Evolutionary conservation across 2,113 vertebrate genomes (phyloP), one percentile per base, ranked within the genome.

Genomic region (Sminthopsis crassicaudata): DNA sequence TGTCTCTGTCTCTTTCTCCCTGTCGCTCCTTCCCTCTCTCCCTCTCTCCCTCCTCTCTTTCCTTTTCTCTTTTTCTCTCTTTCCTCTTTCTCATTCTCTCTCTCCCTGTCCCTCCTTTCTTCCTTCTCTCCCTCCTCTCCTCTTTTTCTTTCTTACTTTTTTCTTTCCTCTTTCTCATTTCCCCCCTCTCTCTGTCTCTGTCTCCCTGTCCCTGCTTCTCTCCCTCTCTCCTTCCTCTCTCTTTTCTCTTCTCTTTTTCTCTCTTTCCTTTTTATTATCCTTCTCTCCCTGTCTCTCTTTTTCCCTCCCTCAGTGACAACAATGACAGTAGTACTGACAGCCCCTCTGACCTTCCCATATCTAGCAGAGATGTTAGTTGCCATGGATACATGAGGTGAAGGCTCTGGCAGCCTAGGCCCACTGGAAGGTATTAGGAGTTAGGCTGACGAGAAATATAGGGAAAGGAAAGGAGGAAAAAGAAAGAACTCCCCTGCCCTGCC

Each of bases 301-400:
- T 52, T 55, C 7, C 67, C 53, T 48, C 60, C 51, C 67, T 53
- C 8, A 0, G 92, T 51, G 23, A 92, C 7, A 51, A 55, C 92
- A 51, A 0, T 46, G 84, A 8, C 91, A 36, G 60, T 67, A 2
- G 48, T 25, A 12, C 89, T 42, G 90, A 11, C 91, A n/a, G 46
- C n/a, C 10, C 6, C 50, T 26, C n/a, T 22, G 8, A 0, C 10
- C 11, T 26, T 52, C 91, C 30, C 30, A 23, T 54, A 24, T 30
- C 67, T 76, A 36, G 50, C 8, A 90, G 92, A 93, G 92, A 55
- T 90, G 94, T 51, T 2, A 0, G 95, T 92, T 89, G 96, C 91
- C 97, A 92, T 93, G 90, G 88, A 94, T 60, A 95, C 88, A 10
- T 90, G n/a, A 92, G 93, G 91, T 67, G 46, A 96, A 26, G n/a